phyloP scores from a whole-genome alignment of 2,888 invertebrate species.

The Harpalus rufipes region DNA sequence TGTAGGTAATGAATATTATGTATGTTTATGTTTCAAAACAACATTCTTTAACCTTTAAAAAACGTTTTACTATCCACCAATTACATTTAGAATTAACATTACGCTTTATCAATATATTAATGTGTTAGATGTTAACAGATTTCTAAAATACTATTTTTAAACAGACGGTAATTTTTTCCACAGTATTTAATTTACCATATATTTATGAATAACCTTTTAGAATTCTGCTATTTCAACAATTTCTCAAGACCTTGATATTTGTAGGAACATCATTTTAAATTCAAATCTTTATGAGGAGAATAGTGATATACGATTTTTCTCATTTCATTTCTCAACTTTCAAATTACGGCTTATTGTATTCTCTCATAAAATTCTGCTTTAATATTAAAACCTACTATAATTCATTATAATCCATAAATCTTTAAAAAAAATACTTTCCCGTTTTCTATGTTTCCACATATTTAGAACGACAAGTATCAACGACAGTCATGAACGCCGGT shows the following conservation, averaged over 20 bases:
- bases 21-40: no score
- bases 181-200: constrained; percentile 6
- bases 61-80: no score
- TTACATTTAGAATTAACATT: background rate
- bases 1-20: no score
- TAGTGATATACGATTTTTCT: constrained; percentile 31
- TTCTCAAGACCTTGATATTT: constrained; percentile 54
- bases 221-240: constrained; percentile 39
- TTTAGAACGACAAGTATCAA: constrained; percentile 13
- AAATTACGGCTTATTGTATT: background rate
- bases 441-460: background rate
- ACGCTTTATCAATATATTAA: background rate
- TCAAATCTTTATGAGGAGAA: constrained; percentile 26
- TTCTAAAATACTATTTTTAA: constrained; percentile 13
- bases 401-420: no score
- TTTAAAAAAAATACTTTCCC: background rate
- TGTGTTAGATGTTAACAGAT: background rate
- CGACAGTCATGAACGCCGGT: no score
- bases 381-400: no score
- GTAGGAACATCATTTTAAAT: constrained; percentile 36
- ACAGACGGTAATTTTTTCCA: background rate
- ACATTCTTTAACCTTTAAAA: no score
- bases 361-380: no score
- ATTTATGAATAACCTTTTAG: constrained; percentile 29
- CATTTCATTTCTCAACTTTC: constrained; percentile 31